Conservation (phyloP, 2,888 invertebrate genomes). For the Drosophila suboccidentalis region DNA sequence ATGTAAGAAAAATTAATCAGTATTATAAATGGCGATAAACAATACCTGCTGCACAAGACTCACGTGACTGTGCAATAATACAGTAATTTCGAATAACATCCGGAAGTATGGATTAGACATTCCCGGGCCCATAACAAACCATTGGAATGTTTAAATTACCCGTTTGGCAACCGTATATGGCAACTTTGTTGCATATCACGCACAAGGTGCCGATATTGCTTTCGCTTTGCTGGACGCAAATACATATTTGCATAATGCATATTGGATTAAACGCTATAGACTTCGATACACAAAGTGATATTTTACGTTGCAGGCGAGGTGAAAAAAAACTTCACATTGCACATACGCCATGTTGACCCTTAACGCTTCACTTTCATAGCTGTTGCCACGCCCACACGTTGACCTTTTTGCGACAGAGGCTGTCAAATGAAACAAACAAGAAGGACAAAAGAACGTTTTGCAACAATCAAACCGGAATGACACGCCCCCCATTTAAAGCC, state of each 20-base stretch:
- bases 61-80: not conserved
- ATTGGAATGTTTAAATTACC: not conserved
- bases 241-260: conserved; percentile 51
- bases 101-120: not conserved
- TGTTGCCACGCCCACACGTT: conserved; percentile 42
- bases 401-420: conserved; percentile 38
- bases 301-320: not conserved
- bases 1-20: too few species aligned
- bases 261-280: conserved; percentile 18
- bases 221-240: conserved; percentile 35
- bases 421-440: conserved; percentile 32
- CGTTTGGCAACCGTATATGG: not conserved
- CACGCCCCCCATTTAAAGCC: conserved; percentile 35
- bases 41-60: too few species aligned
- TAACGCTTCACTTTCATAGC: conserved; percentile 43
- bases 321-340: conserved; percentile 32
- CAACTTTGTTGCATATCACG: conserved; percentile 17
- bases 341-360: conserved; percentile 49
- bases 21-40: too few species aligned
- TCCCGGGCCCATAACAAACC: not conserved
- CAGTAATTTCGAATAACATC: not conserved
- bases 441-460: conserved; percentile 24
- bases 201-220: conserved; percentile 10
- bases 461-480: conserved; percentile 39
- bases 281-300: not conserved